These are phyloP conservation scores for Bombus waltoni DNA, from an alignment of 1,140 invertebrate genomes.

Conservation along the genomic window DNA sequence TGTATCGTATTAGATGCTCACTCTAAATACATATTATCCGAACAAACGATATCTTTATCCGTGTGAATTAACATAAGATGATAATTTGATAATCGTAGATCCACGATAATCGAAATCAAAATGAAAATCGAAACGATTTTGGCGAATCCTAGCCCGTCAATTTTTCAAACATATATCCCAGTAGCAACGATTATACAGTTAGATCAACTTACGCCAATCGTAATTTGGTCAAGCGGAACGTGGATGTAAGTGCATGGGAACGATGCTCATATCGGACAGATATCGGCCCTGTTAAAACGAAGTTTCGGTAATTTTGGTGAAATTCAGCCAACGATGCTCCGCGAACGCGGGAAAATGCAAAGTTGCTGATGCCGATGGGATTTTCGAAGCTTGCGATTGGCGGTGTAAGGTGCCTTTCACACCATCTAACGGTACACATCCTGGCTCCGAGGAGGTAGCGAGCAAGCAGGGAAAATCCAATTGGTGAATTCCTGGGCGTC, in stretches of 20 bases:
- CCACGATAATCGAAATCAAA: too few relatives aligned
- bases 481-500: slow-evolving; percentile 81
- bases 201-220: not conserved
- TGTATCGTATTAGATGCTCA: not conserved
- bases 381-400: slow-evolving; percentile 59
- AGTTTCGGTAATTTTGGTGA: slow-evolving; percentile 59
- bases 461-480: slow-evolving; percentile 81
- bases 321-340: slow-evolving; percentile 46
- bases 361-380: slow-evolving; percentile 67
- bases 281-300: slow-evolving; percentile 26
- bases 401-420: slow-evolving; percentile 76
- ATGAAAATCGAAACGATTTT: not conserved
- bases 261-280: not conserved
- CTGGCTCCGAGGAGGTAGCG: slow-evolving; percentile 65
- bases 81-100: too few relatives aligned
- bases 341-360: slow-evolving; percentile 64
- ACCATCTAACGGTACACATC: slow-evolving; percentile 77
- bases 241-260: not conserved
- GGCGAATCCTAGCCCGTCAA: too few relatives aligned
- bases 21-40: not conserved
- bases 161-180: not conserved
- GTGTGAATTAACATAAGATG: not conserved
- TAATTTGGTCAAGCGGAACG: not conserved
- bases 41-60: not conserved
- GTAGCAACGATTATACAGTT: not conserved